Conservation (phyloP, 2,113 vertebrate genomes). For the Gnathonemus echidnorhynchus region DNA sequence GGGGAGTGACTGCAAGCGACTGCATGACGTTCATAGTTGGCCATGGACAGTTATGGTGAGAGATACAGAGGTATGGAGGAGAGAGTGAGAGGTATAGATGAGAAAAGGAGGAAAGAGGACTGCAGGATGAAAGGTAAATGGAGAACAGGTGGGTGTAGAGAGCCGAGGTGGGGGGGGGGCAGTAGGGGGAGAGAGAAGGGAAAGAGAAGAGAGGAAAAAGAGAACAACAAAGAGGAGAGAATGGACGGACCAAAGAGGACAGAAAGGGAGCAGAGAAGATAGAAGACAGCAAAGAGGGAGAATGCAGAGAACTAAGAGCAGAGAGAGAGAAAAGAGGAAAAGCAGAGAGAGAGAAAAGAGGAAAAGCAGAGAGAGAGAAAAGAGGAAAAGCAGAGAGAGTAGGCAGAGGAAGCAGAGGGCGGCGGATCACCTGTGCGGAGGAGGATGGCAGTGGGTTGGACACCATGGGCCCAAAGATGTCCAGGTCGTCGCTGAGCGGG, state of each 20-base stretch:
- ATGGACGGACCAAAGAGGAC: neutral
- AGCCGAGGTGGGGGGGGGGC: neutral
- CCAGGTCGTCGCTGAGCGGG: slow-evolving; percentile 65
- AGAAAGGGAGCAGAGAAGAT: neutral
- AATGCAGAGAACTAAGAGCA: neutral
- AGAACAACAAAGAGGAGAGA: neutral
- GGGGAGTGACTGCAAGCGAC: neutral
- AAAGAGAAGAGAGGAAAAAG: neutral
- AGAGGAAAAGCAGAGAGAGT: neutral
- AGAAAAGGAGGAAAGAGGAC: neutral
- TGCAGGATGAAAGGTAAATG: neutral
- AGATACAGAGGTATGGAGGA: neutral
- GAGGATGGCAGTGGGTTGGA: slow-evolving; percentile 69
- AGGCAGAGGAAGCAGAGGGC: neutral
- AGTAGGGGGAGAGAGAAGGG: neutral
- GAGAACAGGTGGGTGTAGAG: neutral
- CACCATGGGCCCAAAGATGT: slow-evolving; percentile 80
- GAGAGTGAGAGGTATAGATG: neutral
- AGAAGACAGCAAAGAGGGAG: neutral
- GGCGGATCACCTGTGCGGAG: slow-evolving; percentile 48
- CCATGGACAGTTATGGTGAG: neutral
- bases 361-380: neutral
- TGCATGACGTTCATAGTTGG: neutral
- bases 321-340: neutral
- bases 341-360: neutral